Evolutionary conservation across 2,797 vertebrate species (phyloP).

Genomic region (Smutsia gigantea): DNA sequence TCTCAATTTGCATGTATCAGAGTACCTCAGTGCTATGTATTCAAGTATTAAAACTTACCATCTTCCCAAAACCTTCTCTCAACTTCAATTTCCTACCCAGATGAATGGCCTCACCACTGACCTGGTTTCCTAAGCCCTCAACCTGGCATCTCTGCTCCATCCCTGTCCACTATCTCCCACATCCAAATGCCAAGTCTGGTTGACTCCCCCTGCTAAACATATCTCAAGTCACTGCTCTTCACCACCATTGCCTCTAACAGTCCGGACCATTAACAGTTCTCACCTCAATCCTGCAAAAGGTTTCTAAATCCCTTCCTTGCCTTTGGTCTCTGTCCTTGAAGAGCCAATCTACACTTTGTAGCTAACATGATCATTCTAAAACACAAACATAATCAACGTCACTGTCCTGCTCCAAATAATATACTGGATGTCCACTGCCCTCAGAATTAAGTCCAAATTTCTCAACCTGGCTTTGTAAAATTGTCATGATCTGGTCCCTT

Average conservation of each 20-base stretch:
- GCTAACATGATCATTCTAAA: not conserved
- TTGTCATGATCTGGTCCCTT: not conserved
- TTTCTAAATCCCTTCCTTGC: not conserved
- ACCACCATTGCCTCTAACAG: not conserved
- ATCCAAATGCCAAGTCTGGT: slow-evolving; percentile 6
- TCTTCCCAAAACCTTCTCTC: not conserved
- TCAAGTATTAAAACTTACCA: not conserved
- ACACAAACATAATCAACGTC: not conserved
- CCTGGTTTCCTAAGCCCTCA: not conserved
- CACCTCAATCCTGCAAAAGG: not conserved
- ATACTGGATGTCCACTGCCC: not conserved
- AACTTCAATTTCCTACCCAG: not conserved
- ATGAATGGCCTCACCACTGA: not conserved
- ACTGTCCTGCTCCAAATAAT: not conserved
- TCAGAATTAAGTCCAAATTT: slow-evolving; percentile 29
- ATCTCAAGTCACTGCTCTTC: not conserved
- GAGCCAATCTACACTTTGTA: not conserved
- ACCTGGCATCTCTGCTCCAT: not conserved
- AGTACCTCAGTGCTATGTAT: not conserved
- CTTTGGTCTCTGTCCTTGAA: not conserved
- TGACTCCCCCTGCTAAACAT: not conserved
- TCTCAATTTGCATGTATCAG: not conserved
- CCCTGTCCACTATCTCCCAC: not conserved
- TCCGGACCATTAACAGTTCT: not conserved
- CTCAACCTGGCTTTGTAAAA: not conserved